A percentile compares a stretch with the other conserved stretches of the same genome.
These are phyloP conservation scores for Serinus canaria DNA, from an alignment of 2,113 vertebrate species.

Conservation along the genomic window DNA sequence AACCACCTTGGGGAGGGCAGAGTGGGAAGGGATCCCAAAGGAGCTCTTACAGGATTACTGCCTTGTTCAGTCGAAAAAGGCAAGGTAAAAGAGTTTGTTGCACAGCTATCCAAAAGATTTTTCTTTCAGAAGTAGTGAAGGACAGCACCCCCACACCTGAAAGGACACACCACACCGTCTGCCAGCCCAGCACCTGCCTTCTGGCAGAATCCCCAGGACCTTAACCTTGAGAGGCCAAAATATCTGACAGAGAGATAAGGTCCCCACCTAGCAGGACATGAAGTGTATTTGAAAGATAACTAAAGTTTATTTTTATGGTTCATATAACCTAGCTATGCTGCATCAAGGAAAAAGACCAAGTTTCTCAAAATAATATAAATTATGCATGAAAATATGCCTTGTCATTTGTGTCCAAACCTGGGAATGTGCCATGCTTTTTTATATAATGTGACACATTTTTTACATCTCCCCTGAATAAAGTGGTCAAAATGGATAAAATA, in stretches of 20 bases:
- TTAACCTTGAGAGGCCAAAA: conserved; percentile 4
- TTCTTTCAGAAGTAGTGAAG: conserved; percentile 1
- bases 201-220: conserved; percentile 33
- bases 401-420: not conserved
- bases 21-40: not conserved
- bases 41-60: not conserved
- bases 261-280: not conserved
- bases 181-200: conserved; percentile 31
- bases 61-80: not conserved
- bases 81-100: not conserved
- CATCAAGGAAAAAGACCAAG: not conserved
- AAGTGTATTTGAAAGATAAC: not conserved
- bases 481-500: not conserved
- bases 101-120: not conserved
- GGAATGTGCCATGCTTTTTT: not conserved
- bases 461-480: not conserved
- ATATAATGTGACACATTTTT: not conserved
- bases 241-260: not conserved
- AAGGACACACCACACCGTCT: rapidly evolving
- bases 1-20: rapidly evolving
- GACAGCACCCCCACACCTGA: not conserved
- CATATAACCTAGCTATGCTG: not conserved
- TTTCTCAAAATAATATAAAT: conserved; percentile 18
- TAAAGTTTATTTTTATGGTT: not conserved
- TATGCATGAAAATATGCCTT: not conserved